Evolutionary conservation across 2,888 invertebrate genomes (phyloP), one percentile per base, ranked within the genome.

Genomic region (Trachelus stipa): DNA sequence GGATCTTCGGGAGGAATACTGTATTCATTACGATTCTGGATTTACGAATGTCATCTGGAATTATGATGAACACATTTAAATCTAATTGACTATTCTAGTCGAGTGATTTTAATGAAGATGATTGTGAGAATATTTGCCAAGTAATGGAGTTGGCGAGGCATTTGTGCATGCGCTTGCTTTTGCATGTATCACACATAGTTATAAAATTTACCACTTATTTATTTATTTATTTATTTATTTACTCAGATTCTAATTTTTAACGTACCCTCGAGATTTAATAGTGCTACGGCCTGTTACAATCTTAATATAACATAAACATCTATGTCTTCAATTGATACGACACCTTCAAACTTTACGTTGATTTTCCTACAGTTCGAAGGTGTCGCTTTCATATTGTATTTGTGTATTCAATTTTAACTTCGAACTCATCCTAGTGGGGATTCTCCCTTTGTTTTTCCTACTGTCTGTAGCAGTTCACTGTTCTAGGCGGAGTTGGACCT

Each of bases 401-500:
- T 56, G 69, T 74, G 11, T 34, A 33, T 23, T n/a, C 23, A 6
- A 56, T 56, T 56, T 56, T 56, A 56, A 56, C 56, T 56, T 56
- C 56, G 56, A 23, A 9, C 56, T 56, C 56, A 23, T 2, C 23
- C 56, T 56, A 56, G 56, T 56, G 56, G 56, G 56, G 56, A 6
- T 9, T 56, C 12, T 30, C 11, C 23, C n/a, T 77, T 69, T 15
- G 34, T 37, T 30, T 31, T 79, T 84, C 81, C 82, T 84, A 88
- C 85, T 85, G 86, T 90, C 85, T 89, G 83, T 87, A 89, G 89
- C 88, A 89, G 89, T 87, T 87, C 79, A 79, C 77, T 87, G 87
- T 90, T 90, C 84, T 82, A 90, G 90, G 88, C 88, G 83, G 90
- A 90, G 81, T 88, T 90, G 87, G 90, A 90, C 81, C 85, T 90